Base-by-base conservation (phyloP, 1,140 invertebrate species). In the Drosophila nikananu region DNA sequence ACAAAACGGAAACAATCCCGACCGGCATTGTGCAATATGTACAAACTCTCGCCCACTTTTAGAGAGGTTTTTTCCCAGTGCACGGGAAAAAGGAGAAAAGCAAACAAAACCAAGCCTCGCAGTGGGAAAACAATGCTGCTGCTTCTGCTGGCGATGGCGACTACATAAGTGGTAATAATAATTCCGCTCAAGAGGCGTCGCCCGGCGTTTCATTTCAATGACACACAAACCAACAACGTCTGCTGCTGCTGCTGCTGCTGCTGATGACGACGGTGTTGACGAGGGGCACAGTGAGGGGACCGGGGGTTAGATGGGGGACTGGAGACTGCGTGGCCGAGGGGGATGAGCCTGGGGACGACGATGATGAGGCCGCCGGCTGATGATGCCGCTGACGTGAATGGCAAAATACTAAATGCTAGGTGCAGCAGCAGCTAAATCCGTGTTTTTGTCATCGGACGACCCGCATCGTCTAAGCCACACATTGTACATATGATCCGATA, bases 141-240 rank as follows among this genome's bases (percentile, higher is more conserved):
- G 62, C 32, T 66, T 57, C 61, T 71, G 72, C 55, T 89, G 74
- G 63, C 52, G 67, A 79, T 78, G 77, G 64, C 73, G 59, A 77
- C 68, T 86, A 77, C 76, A 87, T 84, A 89, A 91, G 89, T 91
- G 89, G 89, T 81, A 91, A 91, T 91, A 91, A 91, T 87, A 91
- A 91, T 87, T 89, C 83, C 79, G 89, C 73, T 91, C 87, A 84
- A 87, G 89, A 91, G 89, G 83, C 89, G 83, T 91, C 84, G 82
- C 83, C 83, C 66, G 73, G 73, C 84, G 80, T 89, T 87, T 87
- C 84, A 81, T 91, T 91, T 91, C 89, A 91, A 91, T 91, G 89
- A 91, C 89, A 91, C 81, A 90, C 81, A 91, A 87, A 84, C 89
- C 80, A 70, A 74, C 83, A 79, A 80, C 75, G 59, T 60, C 70